Base-by-base conservation (phyloP, 53 echinoderm and acorn worm species). In the Zoroaster sp. region DNA sequence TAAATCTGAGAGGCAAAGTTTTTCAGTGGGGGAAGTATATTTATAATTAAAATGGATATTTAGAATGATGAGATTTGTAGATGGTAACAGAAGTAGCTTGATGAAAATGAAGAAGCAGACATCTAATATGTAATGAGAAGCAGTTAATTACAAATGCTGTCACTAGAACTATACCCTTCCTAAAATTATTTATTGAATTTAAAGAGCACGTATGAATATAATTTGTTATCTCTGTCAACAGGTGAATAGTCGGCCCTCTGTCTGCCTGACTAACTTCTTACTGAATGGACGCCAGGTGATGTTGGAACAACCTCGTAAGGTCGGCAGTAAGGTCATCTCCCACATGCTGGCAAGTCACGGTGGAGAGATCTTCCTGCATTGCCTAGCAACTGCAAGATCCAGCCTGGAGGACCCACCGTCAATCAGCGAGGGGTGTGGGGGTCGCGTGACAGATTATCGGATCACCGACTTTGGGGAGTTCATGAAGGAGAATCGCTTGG, bases 291-390 rank as follows among this genome's bases (percentile, higher is more conserved):
- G 98, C 23, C 98, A 98, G 78, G 98, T 98, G 37, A 98, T 98
- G 89, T 74, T 98, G 40, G 98, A 98, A 54, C 98, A 98, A 54
- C 98, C 98, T 5, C 91, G 98, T 40, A 92, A 91, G 51, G 33
- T 89, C 8, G 94, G 95, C 45, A 69, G 89, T 36, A 95, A 96
- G 85, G 87, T 94, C 47, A 91, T 96, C 75, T 92, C 98, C 14
- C 95, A 98, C 93, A 95, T 98, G 98, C 86, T 98, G 42, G 95
- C 98, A 54, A 98, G 98, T 73, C 98, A 98, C 37, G 98, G 98
- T 8, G 98, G 98, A 3, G 95, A 98, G 77, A 98, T 98, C 91
- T 96, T 91, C 90, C 90, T 98, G 7, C 98, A 98, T 72, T 89
- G 95, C 71, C 76, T 98, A 40, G 80, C 94, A 13, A 96, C 89